Conservation (phyloP, 2,797 vertebrate species). For the Typhlichthys eigenmanni region DNA sequence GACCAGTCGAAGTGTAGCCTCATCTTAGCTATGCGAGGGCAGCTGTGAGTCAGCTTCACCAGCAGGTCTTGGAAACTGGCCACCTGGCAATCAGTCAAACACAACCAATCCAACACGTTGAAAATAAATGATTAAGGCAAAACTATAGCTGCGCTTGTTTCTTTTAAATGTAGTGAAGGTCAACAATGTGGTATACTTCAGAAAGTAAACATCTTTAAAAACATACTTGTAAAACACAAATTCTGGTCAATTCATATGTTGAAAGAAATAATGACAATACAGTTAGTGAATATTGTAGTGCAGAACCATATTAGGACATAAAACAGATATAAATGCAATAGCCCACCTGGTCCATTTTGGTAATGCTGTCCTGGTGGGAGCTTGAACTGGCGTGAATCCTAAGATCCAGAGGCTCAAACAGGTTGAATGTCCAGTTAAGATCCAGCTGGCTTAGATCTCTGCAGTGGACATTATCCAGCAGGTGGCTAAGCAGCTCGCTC, state of each 20-base stretch:
- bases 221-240: not conserved
- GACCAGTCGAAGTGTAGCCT: conserved; percentile 86
- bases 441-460: conserved; percentile 82
- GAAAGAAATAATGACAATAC: too few relatives aligned
- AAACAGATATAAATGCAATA: too few relatives aligned
- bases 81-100: conserved; percentile 55
- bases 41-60: conserved; percentile 73
- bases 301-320: too few relatives aligned
- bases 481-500: conserved; percentile 77
- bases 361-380: conserved; percentile 82
- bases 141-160: too few relatives aligned
- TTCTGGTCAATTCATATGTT: too few relatives aligned
- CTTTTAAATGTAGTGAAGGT: too few relatives aligned
- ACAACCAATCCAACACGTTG: not conserved
- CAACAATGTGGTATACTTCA: too few relatives aligned
- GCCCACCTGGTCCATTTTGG: conserved; percentile 80
- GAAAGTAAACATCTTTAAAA: too few relatives aligned
- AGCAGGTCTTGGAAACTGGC: conserved; percentile 81
- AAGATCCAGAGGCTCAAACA: conserved; percentile 80
- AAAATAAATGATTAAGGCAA: too few relatives aligned
- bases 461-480: conserved; percentile 83
- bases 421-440: conserved; percentile 85
- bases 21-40: conserved; percentile 79
- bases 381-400: conserved; percentile 73
- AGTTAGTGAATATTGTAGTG: too few relatives aligned